Base-by-base conservation (phyloP, 1,140 invertebrate species). In the Drosophila littoralis region DNA sequence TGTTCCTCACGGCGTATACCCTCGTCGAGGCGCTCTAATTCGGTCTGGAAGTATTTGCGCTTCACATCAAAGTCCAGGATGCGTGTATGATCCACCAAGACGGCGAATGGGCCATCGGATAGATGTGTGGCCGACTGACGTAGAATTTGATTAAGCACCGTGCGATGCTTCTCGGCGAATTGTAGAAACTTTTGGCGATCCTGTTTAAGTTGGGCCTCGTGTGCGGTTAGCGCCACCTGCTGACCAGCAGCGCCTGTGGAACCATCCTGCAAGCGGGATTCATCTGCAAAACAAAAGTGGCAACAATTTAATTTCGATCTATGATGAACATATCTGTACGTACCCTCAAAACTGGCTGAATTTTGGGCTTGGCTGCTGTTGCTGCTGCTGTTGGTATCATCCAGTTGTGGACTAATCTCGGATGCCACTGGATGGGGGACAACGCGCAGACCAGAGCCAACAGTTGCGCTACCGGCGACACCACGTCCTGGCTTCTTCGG, bases 1-100 rank as follows among this genome's bases (percentile, higher is more conserved):
- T 98, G 93, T 93, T 98, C 98, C 90, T 98, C 97, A n/a, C 97
- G 93, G 36, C 97, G 93, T 74, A 96, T 95, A 36, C 96, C 96
- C 82, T 97, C 95, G 82, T 97, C 96, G 83, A 96, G 93, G 54
- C 96, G 93, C 89, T 98, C 97, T 13, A 98, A 91, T 91, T 98
- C 97, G 32, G 97, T 96, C 67, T 98, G 94, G 93, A 98, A 98
- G 91, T 98, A 98, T 43, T 96, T 94, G 43, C 97, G 93, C 86
- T 98, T 98, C 0, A 98, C 97, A 93, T 98, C 98, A 93, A 98
- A 98, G 92, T 98, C 98, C 97, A 93, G 57, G 38, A 98, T 96
- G 79, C 97, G 93, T 0, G 97, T 98, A 84, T 98, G 97, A 93
- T 98, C 96, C 6, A 98, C 97, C 2, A 98, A 93, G 0, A 98